A percentile compares a stretch with the other conserved stretches of the same genome.
These are phyloP conservation scores for Oikopleura dioica DNA, from an alignment of 23 tunicate genomes.

Conservation along the genomic window DNA sequence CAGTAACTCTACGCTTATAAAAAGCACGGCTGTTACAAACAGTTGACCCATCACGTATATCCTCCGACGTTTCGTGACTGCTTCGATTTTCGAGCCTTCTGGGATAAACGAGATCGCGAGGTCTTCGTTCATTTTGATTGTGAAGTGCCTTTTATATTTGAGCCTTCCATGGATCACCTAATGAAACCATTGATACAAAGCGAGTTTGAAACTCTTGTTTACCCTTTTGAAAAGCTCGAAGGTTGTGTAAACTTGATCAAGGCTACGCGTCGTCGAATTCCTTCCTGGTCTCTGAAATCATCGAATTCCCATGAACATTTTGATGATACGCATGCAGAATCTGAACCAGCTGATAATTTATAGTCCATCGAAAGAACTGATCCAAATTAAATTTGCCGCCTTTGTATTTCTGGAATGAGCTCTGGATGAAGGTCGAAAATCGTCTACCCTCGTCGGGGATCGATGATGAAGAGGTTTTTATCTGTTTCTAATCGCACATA, in stretches of 20 bases:
- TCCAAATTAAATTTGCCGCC: background rate
- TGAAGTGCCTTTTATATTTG: background rate
- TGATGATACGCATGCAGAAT: background rate
- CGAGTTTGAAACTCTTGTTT: no score
- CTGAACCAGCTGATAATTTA: no score
- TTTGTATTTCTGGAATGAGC: background rate
- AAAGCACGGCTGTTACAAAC: no score
- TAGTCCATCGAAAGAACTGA: no score
- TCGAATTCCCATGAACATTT: background rate
- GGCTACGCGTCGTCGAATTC: background rate
- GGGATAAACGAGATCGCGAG: background rate
- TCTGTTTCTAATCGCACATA: background rate
- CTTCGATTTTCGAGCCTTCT: background rate
- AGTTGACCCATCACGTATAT: no score
- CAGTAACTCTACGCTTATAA: no score
- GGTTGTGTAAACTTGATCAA: background rate
- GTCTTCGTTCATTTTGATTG: background rate
- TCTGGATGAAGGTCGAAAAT: conserved; percentile 67
- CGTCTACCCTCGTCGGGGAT: conserved; percentile 62
- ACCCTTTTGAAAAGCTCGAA: background rate
- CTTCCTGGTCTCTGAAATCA: background rate
- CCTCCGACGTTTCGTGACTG: no score
- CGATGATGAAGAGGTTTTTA: conserved; percentile 28
- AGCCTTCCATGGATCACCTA: background rate
- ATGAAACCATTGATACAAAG: background rate